phyloP scores from a whole-genome alignment of 37 sponge, comb jelly and placozoan genomes.

The Diacarnus erythraeanus region DNA sequence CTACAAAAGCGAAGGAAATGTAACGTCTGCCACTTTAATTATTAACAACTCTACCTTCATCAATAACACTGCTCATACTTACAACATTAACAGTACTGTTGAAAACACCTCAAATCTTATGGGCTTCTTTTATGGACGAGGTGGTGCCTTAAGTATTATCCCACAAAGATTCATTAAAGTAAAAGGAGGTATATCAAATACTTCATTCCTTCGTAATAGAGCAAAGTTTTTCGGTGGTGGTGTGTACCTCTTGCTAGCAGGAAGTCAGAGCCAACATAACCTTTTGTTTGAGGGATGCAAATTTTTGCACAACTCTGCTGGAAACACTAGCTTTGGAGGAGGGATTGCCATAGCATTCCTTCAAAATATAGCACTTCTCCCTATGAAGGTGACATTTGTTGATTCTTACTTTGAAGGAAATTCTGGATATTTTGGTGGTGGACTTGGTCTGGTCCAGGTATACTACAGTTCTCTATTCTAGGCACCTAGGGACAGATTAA shows the following conservation, averaged over 20 bases:
- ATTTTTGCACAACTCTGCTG: slow-evolving; percentile 21
- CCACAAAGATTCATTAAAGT: slow-evolving; percentile 12
- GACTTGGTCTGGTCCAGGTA: slow-evolving; percentile 29
- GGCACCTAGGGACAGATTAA: too few species aligned
- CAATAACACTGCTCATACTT: background rate
- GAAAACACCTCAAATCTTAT: slow-evolving; percentile 18
- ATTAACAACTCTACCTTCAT: background rate
- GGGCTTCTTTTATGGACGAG: slow-evolving; percentile 41
- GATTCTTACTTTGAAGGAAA: slow-evolving; percentile 42
- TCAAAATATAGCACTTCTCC: background rate
- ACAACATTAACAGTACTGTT: background rate
- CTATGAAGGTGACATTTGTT: background rate
- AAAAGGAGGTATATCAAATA: slow-evolving; percentile 3
- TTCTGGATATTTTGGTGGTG: slow-evolving; percentile 37
- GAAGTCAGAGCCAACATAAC: slow-evolving; percentile 19
- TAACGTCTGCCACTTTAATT: background rate
- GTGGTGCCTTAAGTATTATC: slow-evolving; percentile 53
- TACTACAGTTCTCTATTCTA: too few species aligned
- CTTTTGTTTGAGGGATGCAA: slow-evolving; percentile 7
- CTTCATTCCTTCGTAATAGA: slow-evolving; percentile 28
- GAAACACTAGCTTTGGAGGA: slow-evolving; percentile 28
- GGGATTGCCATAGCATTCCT: slow-evolving; percentile 30
- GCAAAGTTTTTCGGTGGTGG: slow-evolving; percentile 57
- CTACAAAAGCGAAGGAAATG: background rate
- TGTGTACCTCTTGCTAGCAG: slow-evolving; percentile 16